Evolutionary conservation across 2,797 vertebrate species (phyloP).

Genomic region (Aeoliscus strigatus): DNA sequence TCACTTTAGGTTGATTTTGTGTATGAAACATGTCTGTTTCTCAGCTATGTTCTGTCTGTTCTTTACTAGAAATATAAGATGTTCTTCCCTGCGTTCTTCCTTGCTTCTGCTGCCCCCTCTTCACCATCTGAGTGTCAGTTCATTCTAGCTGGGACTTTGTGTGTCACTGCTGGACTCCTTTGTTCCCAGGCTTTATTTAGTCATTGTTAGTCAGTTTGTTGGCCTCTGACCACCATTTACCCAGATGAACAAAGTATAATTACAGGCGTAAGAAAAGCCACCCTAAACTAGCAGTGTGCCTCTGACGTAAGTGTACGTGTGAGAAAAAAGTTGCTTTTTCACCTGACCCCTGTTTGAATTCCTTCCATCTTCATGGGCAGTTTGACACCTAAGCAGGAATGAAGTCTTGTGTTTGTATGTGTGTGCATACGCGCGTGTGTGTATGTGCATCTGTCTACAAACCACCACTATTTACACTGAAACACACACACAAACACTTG

Average conservation of each 20-base stretch:
- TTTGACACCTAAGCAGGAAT: too few relatives aligned
- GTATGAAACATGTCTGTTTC: too few relatives aligned
- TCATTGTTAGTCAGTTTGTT: constrained; percentile 50
- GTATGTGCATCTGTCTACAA: too few relatives aligned
- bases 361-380: too few relatives aligned
- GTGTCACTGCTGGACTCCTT: constrained; percentile 33
- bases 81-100: constrained; percentile 31
- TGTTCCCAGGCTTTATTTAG: constrained; percentile 52
- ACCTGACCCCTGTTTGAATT: too few relatives aligned
- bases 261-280: constrained; percentile 19
- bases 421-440: too few relatives aligned
- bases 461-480: too few relatives aligned
- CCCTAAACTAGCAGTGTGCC: constrained; percentile 12
- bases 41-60: too few relatives aligned
- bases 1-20: too few relatives aligned
- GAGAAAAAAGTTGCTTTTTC: too few relatives aligned
- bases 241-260: constrained; percentile 28
- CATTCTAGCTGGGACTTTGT: constrained; percentile 35
- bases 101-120: constrained; percentile 5
- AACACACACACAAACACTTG: constrained; percentile 28
- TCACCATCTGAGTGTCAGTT: constrained; percentile 17
- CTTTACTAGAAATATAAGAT: constrained; percentile 19
- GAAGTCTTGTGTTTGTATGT: too few relatives aligned
- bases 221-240: constrained; percentile 45
- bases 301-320: constrained; percentile 13